Evolutionary conservation across 2,888 invertebrate genomes (phyloP).

Genomic region (Aphidius colemani): DNA sequence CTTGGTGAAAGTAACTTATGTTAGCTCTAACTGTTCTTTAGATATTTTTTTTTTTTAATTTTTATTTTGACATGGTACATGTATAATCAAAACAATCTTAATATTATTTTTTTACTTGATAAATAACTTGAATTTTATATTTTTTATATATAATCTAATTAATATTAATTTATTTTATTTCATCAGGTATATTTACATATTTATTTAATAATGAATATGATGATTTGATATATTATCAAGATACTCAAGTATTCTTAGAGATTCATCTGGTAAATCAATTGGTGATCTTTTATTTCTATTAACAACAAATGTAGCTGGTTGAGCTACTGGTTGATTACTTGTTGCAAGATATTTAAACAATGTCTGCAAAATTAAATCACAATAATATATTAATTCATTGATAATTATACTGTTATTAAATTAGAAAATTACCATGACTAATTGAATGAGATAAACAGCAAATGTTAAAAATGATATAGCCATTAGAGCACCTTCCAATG

Average conservation of each 20-base stretch:
- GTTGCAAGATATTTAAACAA: conserved; percentile 47
- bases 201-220: background rate
- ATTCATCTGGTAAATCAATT: conserved; percentile 42
- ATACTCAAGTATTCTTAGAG: conserved; percentile 44
- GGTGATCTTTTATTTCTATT: conserved; percentile 51
- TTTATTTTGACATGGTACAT: too few relatives aligned
- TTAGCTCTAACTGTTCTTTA: too few relatives aligned
- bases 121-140: too few relatives aligned
- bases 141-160: background rate
- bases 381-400: too few relatives aligned
- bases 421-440: conserved; percentile 70
- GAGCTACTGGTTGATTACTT: conserved; percentile 21
- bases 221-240: conserved; percentile 33
- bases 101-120: too few relatives aligned
- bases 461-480: conserved; percentile 84
- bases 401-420: background rate
- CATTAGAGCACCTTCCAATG: conserved; percentile 79
- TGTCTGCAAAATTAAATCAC: conserved; percentile 38
- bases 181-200: conserved; percentile 6
- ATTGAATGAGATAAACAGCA: conserved; percentile 81
- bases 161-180: conserved; percentile 3
- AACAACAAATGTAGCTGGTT: conserved; percentile 42
- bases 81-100: too few relatives aligned
- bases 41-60: too few relatives aligned
- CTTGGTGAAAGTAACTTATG: too few relatives aligned